A percentile compares a stretch with the other conserved stretches of the same genome.
Evolutionary conservation across 2,113 vertebrate genomes (phyloP).

Genomic region (Aptenodytes patagonicus): DNA sequence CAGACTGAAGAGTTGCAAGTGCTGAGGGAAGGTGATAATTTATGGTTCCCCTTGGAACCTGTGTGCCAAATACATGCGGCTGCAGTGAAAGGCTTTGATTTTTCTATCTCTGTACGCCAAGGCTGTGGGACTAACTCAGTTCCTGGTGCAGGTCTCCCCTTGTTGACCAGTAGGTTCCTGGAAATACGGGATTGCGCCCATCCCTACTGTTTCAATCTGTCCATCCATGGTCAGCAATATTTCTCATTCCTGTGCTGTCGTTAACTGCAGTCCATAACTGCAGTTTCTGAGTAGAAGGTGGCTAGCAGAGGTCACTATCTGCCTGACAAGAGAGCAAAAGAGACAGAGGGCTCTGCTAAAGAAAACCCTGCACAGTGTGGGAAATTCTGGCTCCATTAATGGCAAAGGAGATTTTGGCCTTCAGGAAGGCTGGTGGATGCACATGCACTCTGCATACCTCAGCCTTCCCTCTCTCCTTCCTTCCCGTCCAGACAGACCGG

Average conservation of each 20-base stretch:
- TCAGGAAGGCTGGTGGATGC: neutral
- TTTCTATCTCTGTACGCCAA: neutral
- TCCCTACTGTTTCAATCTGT: neutral
- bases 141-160: neutral
- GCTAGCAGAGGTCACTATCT: neutral
- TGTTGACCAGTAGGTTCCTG: neutral
- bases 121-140: neutral
- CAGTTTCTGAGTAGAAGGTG: neutral
- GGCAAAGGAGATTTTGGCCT: neutral
- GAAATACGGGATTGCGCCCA: neutral
- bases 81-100: neutral
- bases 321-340: neutral
- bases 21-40: neutral
- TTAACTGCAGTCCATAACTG: neutral
- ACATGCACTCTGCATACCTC: neutral
- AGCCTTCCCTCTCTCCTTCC: neutral
- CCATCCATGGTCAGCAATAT: neutral
- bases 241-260: neutral
- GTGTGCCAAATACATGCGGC: neutral
- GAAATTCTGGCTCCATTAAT: neutral
- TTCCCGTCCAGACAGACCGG: constrained; percentile 75
- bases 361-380: neutral
- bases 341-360: neutral
- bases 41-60: neutral
- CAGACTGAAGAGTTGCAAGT: neutral